Evolutionary conservation across 2,797 vertebrate genomes (phyloP).

Genomic region (Neoniphon sammara): DNA sequence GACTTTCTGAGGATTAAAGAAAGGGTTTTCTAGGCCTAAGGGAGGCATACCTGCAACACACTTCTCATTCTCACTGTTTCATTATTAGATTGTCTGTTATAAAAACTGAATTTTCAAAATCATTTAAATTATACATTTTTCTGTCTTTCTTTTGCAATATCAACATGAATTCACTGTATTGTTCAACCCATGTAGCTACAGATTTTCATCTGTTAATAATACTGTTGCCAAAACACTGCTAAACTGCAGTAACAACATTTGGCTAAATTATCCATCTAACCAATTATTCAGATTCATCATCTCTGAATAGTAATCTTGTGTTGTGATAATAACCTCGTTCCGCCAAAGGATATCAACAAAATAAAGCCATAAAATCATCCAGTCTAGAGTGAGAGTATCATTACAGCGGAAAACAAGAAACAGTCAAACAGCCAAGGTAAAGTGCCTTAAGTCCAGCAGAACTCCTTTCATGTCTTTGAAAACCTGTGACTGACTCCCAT

Average conservation of each 20-base stretch:
- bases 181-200: background rate
- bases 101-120: no score
- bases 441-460: conserved; percentile 19
- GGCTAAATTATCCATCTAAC: background rate
- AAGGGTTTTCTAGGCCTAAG: no score
- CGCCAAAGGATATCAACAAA: conserved; percentile 27
- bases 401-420: conserved; percentile 2
- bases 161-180: background rate
- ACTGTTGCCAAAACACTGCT: background rate
- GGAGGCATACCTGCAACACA: no score
- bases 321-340: conserved; percentile 1
- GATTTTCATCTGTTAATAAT: background rate
- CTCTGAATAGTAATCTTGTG: background rate
- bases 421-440: background rate
- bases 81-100: no score
- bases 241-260: background rate
- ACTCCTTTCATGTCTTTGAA: conserved; percentile 53
- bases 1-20: no score
- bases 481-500: background rate
- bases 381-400: background rate
- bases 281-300: background rate
- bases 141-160: background rate
- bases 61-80: no score
- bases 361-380: conserved; percentile 50
- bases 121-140: background rate